Evolutionary conservation across 2,797 vertebrate species (phyloP).

Genomic region (Parauchenoglanis punctatus): DNA sequence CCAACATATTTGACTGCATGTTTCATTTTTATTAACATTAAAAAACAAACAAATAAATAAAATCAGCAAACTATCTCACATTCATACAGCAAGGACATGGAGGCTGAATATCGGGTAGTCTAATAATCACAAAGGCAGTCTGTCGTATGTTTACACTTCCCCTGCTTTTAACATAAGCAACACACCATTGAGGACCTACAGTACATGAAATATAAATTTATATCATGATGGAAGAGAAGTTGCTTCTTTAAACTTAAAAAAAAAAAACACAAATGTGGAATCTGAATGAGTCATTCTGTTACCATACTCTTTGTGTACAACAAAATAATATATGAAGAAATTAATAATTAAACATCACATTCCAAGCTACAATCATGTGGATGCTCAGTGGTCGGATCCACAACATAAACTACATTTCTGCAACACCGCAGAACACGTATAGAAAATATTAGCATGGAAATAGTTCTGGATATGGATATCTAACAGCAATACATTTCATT

Average conservation of each 20-base stretch:
- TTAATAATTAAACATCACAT: not conserved
- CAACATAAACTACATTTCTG: not conserved
- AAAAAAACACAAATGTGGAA: no score
- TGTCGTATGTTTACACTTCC: not conserved
- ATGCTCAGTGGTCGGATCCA: not conserved
- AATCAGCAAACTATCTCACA: constrained; percentile 69
- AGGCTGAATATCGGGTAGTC: not conserved
- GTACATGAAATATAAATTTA: not conserved
- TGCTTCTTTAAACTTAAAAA: not conserved
- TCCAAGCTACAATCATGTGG: not conserved
- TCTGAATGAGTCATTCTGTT: not conserved
- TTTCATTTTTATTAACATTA: constrained; percentile 63
- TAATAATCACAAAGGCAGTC: not conserved
- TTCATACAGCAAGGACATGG: constrained; percentile 66
- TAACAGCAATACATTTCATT: not conserved
- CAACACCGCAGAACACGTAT: not conserved
- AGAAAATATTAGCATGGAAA: not conserved
- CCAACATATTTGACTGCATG: constrained; percentile 23
- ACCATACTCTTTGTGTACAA: not conserved
- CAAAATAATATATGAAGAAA: not conserved
- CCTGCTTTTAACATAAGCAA: not conserved
- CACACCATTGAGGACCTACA: not conserved
- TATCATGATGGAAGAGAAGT: not conserved
- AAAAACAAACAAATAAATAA: constrained; percentile 76
- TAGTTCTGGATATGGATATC: not conserved